These are phyloP conservation scores for Hymenopus coronatus DNA, from an alignment of 2,888 invertebrate species.

Conservation along the genomic window DNA sequence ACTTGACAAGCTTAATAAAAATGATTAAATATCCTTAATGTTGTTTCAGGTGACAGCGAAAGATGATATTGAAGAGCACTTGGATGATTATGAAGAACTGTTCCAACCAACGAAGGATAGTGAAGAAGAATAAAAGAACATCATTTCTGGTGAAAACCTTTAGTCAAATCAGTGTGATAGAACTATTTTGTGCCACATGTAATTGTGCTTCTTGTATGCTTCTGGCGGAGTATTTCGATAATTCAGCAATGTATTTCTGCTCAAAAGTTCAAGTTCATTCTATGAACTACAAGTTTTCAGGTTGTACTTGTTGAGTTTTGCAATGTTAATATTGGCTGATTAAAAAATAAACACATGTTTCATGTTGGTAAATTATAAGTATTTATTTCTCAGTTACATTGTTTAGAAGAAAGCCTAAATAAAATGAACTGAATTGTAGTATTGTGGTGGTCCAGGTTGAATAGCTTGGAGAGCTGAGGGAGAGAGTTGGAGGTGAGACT, in stretches of 20 bases:
- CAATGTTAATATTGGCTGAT: background rate
- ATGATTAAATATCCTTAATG: background rate
- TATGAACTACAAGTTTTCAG: background rate
- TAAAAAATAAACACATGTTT: no score
- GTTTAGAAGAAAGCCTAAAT: no score
- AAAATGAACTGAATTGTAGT: no score
- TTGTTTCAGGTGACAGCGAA: constrained; percentile 10
- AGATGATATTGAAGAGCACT: background rate
- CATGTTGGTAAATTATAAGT: no score
- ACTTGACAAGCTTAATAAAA: background rate
- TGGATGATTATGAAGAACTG: constrained; percentile 7
- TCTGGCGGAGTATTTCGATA: background rate
- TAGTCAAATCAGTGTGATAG: background rate
- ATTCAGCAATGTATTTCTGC: background rate
- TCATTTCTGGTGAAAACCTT: background rate
- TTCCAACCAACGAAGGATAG: constrained; percentile 2
- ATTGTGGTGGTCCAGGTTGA: no score
- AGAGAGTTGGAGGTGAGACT: no score
- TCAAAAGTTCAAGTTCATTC: background rate
- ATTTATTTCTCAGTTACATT: no score
- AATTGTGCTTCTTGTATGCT: background rate
- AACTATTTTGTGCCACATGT: background rate
- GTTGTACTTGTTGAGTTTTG: background rate
- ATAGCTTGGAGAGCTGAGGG: no score
- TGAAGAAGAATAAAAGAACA: background rate